phyloP scores from a whole-genome alignment of 2,113 vertebrate species.

The Neogale vison region DNA sequence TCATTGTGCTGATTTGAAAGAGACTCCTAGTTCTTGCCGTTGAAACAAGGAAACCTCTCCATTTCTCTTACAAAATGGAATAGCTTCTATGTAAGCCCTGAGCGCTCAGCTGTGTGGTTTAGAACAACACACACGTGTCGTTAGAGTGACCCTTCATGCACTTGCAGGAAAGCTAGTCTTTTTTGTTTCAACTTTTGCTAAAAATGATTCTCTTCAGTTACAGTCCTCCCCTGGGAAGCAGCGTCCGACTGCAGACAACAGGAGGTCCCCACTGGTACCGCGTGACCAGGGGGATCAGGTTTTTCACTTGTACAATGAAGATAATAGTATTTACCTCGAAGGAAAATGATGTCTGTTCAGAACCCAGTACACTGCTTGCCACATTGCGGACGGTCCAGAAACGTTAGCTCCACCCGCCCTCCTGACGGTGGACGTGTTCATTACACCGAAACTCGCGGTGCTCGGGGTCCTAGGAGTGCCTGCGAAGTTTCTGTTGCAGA shows the following conservation, averaged over 20 bases:
- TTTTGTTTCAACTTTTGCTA: background rate
- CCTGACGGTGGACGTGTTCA: rapidly evolving
- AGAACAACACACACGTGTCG: background rate
- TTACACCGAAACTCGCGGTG: background rate
- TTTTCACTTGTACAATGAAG: background rate
- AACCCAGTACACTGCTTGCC: background rate
- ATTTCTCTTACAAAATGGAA: background rate
- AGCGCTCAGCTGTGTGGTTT: background rate
- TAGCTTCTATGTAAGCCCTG: background rate
- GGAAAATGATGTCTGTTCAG: no score
- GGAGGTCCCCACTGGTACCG: background rate
- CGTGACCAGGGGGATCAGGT: background rate
- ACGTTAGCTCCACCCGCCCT: background rate
- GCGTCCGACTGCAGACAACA: rapidly evolving
- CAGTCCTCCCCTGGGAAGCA: background rate
- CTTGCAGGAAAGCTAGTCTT: background rate
- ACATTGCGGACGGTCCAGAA: rapidly evolving
- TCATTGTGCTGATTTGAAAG: background rate
- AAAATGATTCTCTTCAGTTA: background rate
- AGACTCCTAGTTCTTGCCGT: background rate
- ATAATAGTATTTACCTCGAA: background rate
- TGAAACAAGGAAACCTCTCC: background rate
- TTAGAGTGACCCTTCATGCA: background rate
- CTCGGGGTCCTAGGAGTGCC: background rate
- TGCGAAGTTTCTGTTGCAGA: rapidly evolving